Evolutionary conservation across 2,113 vertebrate genomes (phyloP).

Genomic region (Zosterops japonicus): DNA sequence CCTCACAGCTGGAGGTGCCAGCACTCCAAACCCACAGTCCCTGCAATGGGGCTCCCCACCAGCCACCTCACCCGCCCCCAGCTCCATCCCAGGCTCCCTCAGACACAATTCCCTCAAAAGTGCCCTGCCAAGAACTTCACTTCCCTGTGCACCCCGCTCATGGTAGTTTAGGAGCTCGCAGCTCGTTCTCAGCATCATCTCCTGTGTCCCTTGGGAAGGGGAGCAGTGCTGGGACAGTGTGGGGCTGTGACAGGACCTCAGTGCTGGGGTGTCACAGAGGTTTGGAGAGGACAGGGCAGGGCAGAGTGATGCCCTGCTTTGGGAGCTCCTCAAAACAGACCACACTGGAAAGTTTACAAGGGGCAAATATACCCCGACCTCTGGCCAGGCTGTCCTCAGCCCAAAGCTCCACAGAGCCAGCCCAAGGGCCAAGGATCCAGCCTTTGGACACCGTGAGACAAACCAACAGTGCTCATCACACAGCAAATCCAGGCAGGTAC

Average conservation of each 20-base stretch:
- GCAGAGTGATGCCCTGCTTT: not conserved
- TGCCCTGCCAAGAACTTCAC: not conserved
- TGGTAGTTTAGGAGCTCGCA: accelerated
- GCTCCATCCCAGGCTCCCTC: not conserved
- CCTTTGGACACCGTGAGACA: not conserved
- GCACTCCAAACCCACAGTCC: not conserved
- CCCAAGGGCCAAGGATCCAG: not conserved
- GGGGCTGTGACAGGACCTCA: not conserved
- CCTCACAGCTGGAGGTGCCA: not conserved
- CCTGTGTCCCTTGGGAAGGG: not conserved
- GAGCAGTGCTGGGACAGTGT: accelerated
- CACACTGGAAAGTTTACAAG: not conserved
- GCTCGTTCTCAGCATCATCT: not conserved
- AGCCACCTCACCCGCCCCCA: not conserved
- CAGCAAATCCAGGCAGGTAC: not conserved
- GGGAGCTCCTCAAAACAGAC: not conserved
- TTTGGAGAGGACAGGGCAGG: not conserved
- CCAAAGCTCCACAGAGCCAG: not conserved
- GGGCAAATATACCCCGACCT: accelerated
- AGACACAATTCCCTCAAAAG: not conserved
- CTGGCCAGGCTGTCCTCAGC: not conserved
- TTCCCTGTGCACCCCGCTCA: accelerated
- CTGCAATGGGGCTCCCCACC: accelerated
- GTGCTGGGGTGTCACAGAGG: not conserved
- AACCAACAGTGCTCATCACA: accelerated